These are phyloP conservation scores for Drosophila conformis DNA, from an alignment of 2,888 invertebrate genomes.

Conservation along the genomic window DNA sequence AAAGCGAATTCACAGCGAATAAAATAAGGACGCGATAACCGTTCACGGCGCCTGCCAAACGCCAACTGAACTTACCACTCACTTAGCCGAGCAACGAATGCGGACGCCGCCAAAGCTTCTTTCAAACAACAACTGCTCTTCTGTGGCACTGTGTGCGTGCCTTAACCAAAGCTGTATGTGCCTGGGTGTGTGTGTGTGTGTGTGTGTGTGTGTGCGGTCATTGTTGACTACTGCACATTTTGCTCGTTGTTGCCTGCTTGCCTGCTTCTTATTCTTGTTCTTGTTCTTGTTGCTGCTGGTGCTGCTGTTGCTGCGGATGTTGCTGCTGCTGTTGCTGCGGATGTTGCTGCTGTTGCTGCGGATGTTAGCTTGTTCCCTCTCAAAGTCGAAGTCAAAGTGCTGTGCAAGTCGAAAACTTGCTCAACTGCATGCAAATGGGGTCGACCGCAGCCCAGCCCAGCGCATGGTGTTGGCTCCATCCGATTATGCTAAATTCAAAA, in stretches of 20 bases:
- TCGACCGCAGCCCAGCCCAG: constrained; percentile 23
- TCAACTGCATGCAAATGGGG: constrained; percentile 57
- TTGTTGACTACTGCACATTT: constrained; percentile 70
- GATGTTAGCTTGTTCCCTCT: constrained; percentile 36
- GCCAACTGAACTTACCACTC: constrained; percentile 76
- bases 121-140: constrained; percentile 21
- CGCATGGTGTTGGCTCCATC: constrained; percentile 22
- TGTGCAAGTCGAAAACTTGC: constrained; percentile 36
- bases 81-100: constrained; percentile 51
- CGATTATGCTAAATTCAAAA: constrained; percentile 47
- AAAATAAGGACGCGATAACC: constrained; percentile 48
- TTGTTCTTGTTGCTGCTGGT: neutral
- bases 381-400: constrained; percentile 42
- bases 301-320: neutral
- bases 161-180: constrained; percentile 14
- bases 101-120: constrained; percentile 32
- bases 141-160: constrained; percentile 28
- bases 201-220: constrained; percentile 11
- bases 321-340: neutral
- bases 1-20: constrained; percentile 13
- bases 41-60: constrained; percentile 73
- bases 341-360: constrained; percentile 1
- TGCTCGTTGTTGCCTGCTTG: constrained; percentile 29
- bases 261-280: neutral
- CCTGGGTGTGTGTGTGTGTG: constrained; percentile 10